These are phyloP conservation scores for Callipepla squamata DNA, from an alignment of 2,113 vertebrate species.

Conservation along the genomic window DNA sequence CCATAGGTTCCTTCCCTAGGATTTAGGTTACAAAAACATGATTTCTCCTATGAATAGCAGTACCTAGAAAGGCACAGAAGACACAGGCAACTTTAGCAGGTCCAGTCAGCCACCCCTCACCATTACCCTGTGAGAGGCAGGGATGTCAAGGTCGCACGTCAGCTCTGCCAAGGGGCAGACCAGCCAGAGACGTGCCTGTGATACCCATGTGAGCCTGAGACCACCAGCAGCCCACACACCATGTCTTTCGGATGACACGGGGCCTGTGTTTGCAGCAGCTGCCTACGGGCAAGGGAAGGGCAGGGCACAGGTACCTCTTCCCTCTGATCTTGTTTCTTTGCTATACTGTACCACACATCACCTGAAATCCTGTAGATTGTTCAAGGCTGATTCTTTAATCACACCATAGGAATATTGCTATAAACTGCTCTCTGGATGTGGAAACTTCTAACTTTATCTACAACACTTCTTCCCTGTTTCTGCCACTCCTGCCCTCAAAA, in stretches of 20 bases:
- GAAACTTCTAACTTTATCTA: background rate
- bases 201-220: background rate
- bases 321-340: background rate
- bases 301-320: background rate
- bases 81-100: fast-evolving
- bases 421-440: background rate
- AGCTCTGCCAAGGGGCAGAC: background rate
- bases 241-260: background rate
- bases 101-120: background rate
- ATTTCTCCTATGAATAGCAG: background rate
- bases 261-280: too few relatives aligned
- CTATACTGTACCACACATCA: background rate
- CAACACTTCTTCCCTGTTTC: background rate
- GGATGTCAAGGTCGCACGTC: background rate
- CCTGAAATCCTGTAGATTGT: background rate
- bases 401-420: background rate
- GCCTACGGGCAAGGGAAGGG: background rate
- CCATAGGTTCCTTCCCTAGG: background rate
- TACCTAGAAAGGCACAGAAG: background rate
- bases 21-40: background rate
- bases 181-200: background rate
- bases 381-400: background rate
- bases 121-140: background rate
- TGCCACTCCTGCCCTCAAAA: background rate
- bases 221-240: fast-evolving